Conservation (phyloP, 64 coral and sea anemone species). For the Montipora capricornis region DNA sequence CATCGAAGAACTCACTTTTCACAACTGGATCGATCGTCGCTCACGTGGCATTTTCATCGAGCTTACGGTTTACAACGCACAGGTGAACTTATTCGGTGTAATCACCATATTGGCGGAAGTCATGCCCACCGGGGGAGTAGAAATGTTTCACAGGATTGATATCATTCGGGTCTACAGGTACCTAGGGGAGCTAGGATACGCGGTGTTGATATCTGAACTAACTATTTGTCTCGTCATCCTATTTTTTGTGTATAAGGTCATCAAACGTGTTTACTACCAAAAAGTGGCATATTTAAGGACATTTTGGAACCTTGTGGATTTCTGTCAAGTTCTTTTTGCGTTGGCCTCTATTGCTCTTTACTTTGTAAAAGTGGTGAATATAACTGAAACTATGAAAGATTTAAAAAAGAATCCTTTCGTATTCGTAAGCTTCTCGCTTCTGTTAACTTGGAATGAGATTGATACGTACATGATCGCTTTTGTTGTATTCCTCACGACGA, state of each 20-base stretch:
- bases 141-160: slow-evolving; percentile 69
- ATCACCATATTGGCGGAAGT: slow-evolving; percentile 56
- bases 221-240: slow-evolving; percentile 78
- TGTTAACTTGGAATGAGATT: slow-evolving; percentile 39
- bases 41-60: slow-evolving; percentile 71
- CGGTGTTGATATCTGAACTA: slow-evolving; percentile 66
- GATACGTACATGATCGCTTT: slow-evolving; percentile 54
- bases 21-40: slow-evolving; percentile 77
- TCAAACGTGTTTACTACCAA: slow-evolving; percentile 66
- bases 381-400: slow-evolving; percentile 50
- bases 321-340: slow-evolving; percentile 78
- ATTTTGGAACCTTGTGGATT: slow-evolving; percentile 86
- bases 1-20: slow-evolving; percentile 23
- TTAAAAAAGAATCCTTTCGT: slow-evolving; percentile 50
- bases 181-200: neutral
- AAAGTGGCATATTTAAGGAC: slow-evolving; percentile 56
- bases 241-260: slow-evolving; percentile 63
- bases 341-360: slow-evolving; percentile 67
- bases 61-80: slow-evolving; percentile 79
- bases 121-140: slow-evolving; percentile 57
- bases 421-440: slow-evolving; percentile 60
- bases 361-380: slow-evolving; percentile 66
- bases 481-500: slow-evolving; percentile 59
- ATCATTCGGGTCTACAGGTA: slow-evolving; percentile 85
- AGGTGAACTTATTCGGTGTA: slow-evolving; percentile 73